Evolutionary conservation across 2,888 invertebrate genomes (phyloP).

Genomic region (Anorthoa munda): DNA sequence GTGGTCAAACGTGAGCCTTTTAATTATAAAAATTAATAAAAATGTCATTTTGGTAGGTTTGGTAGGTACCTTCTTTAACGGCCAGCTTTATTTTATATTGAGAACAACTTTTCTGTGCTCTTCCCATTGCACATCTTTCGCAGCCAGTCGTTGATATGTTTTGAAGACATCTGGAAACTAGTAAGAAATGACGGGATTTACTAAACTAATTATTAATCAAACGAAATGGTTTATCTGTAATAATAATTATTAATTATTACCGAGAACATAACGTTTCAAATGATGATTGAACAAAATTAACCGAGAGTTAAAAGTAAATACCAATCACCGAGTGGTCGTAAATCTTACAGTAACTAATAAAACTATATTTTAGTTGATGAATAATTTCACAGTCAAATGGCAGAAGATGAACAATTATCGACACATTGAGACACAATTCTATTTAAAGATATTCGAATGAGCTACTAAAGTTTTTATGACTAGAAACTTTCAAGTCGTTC

Average conservation of each 20-base stretch:
- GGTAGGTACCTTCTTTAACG: no score
- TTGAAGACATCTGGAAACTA: not conserved
- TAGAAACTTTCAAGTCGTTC: conserved; percentile 24
- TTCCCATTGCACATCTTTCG: not conserved
- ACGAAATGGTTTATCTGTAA: no score
- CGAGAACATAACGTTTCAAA: not conserved
- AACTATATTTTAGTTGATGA: not conserved
- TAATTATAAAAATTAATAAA: no score
- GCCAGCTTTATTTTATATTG: not conserved
- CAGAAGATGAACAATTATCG: conserved; percentile 1
- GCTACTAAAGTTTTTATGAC: conserved; percentile 14
- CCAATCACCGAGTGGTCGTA: not conserved
- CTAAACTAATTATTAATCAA: not conserved
- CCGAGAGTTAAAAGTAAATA: not conserved
- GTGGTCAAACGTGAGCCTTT: no score
- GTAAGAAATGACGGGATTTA: not conserved
- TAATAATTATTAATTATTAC: not conserved
- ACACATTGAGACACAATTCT: not conserved
- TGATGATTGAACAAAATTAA: conserved; percentile 7
- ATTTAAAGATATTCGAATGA: conserved; percentile 14
- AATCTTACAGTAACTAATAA: not conserved
- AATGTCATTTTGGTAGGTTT: no score
- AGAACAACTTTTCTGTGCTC: no score
- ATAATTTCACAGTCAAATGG: conserved; percentile 11
- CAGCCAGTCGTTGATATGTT: not conserved